Evolutionary conservation across 2,797 vertebrate genomes (phyloP).

Genomic region (Prunella strophiata): DNA sequence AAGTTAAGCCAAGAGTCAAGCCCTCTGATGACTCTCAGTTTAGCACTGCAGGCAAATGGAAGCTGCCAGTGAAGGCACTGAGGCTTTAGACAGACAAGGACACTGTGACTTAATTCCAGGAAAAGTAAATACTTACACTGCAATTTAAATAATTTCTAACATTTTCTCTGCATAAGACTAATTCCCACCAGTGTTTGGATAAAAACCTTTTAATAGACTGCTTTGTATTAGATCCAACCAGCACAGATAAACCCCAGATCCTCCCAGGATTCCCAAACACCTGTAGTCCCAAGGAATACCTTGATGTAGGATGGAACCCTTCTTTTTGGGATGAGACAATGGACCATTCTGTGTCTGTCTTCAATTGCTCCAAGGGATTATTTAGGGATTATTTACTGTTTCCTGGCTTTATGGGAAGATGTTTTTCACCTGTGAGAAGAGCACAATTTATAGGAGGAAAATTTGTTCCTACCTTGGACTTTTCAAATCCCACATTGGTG

Average conservation of each 20-base stretch:
- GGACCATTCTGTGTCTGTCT: neutral
- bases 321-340: neutral
- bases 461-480: neutral
- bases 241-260: neutral
- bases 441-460: neutral
- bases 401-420: neutral
- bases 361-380: neutral
- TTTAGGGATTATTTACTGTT: neutral
- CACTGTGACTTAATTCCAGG: neutral
- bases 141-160: neutral
- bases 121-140: neutral
- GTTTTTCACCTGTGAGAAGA: neutral
- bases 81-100: neutral
- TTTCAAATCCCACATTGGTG: neutral
- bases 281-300: fast-evolving
- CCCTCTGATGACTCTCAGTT: neutral
- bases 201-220: neutral
- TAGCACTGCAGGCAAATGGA: neutral
- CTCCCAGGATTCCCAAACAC: neutral
- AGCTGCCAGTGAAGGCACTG: neutral
- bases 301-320: fast-evolving
- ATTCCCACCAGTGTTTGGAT: neutral
- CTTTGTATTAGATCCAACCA: neutral
- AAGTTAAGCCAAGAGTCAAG: neutral
- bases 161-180: neutral